Conservation (phyloP, 2,113 vertebrate genomes). For the Chloropsis cyanopogon region DNA sequence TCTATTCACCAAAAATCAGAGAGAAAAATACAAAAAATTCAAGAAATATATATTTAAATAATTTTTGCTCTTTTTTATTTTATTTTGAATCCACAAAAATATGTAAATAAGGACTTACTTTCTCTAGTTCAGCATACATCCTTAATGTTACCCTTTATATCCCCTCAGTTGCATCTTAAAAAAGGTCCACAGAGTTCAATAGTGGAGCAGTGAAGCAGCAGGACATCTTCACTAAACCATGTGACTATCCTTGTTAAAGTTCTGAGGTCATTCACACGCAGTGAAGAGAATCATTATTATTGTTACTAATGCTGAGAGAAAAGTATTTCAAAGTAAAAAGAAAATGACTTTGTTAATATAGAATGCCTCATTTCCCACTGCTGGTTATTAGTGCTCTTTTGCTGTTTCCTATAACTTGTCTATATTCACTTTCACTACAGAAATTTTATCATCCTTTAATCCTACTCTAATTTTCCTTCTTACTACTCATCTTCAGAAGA, state of each 20-base stretch:
- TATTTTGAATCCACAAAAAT: not conserved
- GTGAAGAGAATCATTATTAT: not conserved
- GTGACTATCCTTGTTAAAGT: not conserved
- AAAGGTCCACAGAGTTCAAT: not conserved
- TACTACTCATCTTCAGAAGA: not conserved
- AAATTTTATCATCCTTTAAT: conserved; percentile 24
- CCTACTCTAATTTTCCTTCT: conserved; percentile 17
- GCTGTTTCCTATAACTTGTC: not conserved
- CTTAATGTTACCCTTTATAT: not conserved
- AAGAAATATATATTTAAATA: not conserved
- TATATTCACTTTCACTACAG: conserved; percentile 21
- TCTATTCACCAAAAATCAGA: not conserved
- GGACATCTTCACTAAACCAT: not conserved
- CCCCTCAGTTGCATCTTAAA: not conserved
- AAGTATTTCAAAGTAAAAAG: conserved; percentile 12
- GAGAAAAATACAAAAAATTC: not conserved
- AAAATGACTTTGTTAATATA: conserved; percentile 5
- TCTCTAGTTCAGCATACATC: not conserved
- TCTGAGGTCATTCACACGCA: not conserved
- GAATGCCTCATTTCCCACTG: not conserved
- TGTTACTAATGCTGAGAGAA: conserved; percentile 21
- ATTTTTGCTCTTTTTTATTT: not conserved
- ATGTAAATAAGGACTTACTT: not conserved
- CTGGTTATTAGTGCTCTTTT: conserved; percentile 8
- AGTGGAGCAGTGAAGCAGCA: not conserved